These are phyloP conservation scores for Synergus umbraculus DNA, from an alignment of 2,888 invertebrate genomes.

Conservation along the genomic window DNA sequence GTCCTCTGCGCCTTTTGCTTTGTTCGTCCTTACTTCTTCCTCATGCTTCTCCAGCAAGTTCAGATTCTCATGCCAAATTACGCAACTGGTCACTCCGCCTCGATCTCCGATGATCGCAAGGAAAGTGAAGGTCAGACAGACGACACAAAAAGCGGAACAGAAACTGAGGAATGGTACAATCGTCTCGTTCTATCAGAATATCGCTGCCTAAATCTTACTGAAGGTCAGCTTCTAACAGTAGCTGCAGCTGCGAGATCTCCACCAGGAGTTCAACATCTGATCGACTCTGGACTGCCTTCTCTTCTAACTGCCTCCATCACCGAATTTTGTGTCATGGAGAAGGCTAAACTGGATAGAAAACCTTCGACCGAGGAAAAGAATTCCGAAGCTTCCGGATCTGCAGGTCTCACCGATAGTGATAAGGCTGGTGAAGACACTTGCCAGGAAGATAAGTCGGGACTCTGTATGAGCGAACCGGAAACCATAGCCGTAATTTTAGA, in stretches of 20 bases:
- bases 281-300: constrained; percentile 87
- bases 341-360: constrained; percentile 57
- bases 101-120: constrained; percentile 81
- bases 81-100: constrained; percentile 78
- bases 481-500: constrained; percentile 85
- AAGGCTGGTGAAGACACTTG: constrained; percentile 72
- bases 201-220: constrained; percentile 80
- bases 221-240: constrained; percentile 86
- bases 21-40: constrained; percentile 88
- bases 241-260: constrained; percentile 90
- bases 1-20: constrained; percentile 92
- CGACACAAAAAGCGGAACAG: constrained; percentile 75
- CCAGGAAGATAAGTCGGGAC: constrained; percentile 54
- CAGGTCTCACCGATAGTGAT: constrained; percentile 78
- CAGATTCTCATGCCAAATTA: constrained; percentile 81
- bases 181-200: constrained; percentile 80
- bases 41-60: constrained; percentile 85
- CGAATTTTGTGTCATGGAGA: constrained; percentile 71
- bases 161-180: constrained; percentile 80
- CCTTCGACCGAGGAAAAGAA: constrained; percentile 44
- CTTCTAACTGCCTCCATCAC: constrained; percentile 82
- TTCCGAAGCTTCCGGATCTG: constrained; percentile 39
- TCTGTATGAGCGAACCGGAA: constrained; percentile 80
- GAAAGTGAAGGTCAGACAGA: constrained; percentile 81
- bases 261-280: constrained; percentile 85